phyloP scores from a whole-genome alignment of 1,140 invertebrate species.

The Pseudomyrmex concolor region DNA sequence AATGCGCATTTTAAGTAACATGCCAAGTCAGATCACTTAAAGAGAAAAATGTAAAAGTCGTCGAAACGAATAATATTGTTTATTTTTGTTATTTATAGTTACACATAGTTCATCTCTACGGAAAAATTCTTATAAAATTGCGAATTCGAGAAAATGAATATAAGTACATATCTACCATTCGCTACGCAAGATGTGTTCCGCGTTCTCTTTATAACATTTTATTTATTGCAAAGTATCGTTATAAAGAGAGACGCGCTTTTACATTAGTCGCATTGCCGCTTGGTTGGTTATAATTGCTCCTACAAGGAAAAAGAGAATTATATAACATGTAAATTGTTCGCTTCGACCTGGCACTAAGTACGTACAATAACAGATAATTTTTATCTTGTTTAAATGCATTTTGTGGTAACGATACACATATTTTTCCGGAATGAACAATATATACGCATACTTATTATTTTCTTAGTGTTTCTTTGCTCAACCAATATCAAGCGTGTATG shows the following conservation, averaged over 20 bases:
- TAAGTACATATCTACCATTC: background rate
- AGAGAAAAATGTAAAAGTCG: background rate
- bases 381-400: background rate
- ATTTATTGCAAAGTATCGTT: background rate
- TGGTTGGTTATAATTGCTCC: background rate
- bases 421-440: background rate
- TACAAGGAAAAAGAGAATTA: slow-evolving; percentile 6
- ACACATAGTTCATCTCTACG: background rate
- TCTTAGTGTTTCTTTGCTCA: background rate
- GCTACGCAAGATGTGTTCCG: background rate
- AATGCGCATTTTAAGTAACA: background rate
- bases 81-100: slow-evolving; percentile 11
- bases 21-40: too few species aligned
- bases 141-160: background rate
- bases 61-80: slow-evolving; percentile 3
- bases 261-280: background rate
- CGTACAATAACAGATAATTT: slow-evolving; percentile 4
- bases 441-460: background rate
- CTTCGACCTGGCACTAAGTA: slow-evolving; percentile 31
- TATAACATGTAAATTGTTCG: slow-evolving; percentile 19
- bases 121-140: slow-evolving; percentile 33
- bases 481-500: background rate
- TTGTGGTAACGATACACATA: background rate
- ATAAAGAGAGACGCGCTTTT: slow-evolving; percentile 15
- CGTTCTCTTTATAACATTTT: background rate